Base-by-base conservation (phyloP, 2,797 vertebrate species). In the Oreochromis grahami region DNA sequence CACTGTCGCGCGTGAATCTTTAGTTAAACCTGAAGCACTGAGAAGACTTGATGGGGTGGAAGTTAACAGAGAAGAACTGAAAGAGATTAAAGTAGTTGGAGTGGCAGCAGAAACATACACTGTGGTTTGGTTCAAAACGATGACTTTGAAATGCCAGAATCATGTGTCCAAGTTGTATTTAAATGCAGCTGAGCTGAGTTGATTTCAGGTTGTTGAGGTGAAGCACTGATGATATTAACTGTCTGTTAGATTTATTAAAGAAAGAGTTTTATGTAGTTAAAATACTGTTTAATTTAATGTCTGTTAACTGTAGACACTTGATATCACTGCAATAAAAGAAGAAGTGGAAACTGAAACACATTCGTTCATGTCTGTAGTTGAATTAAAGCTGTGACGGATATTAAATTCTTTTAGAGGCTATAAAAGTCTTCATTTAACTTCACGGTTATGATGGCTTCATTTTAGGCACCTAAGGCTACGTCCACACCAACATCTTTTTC, bases 171-270 rank as follows among this genome's bases (percentile, higher is more conserved):
- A 17, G 7, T 19, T 15, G 12, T 43, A 14, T 50, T 50, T 50
- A 43, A 21, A 34, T 38, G 58, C 58, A 21, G 11, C 58, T 63
- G 58, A 5, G 32, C n/a, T 38, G 19, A 34, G 0, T 8, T 5
- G 5, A 38, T 7, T 0, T 65, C 19, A 21, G 34, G 60, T 65
- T 38, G 34, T 65, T 3, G 2, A 38, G 60, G 34, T 65, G 13
- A 65, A 65, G 1, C 60, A 38, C 0, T 7, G 0, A 0, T 38
- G 19, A 65, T 0, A 4, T 65, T 21, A 65, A 65, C 17, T 38
- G 58, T 63, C 3, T 21, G 34, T 38, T 38, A 65, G 19, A n/a
- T 65, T 65, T 65, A 3, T 60, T 0, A 60, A 34, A 60, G 26
- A 32, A 58, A 58, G 1, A 19, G 55, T 32, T 60, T 60, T 0